Base-by-base conservation (phyloP, 2,113 vertebrate species). In the Passer montanus region DNA sequence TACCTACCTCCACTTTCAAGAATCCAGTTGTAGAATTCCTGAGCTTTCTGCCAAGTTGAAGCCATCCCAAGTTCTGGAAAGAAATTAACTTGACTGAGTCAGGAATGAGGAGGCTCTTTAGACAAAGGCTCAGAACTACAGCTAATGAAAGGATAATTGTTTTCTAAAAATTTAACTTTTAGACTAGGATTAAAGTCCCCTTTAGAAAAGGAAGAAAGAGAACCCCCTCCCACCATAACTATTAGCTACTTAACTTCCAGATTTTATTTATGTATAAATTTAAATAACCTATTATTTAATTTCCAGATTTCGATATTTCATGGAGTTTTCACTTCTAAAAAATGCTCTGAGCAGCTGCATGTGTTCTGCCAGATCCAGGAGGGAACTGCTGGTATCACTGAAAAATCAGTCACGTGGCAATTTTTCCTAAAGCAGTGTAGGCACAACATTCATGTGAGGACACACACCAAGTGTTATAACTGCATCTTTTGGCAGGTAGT, bases 1-100 rank as follows among this genome's bases (percentile, higher is more conserved):
- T 72, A 91, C 93, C 69, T 95, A 97, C 98, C 98, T 98, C 97
- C 95, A 55, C 97, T 98, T 91, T 97, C 97, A 92, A 98, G 94
- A 82, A 97, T 43, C 94, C 90, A 87, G n/a, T 47, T 60, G 89
- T 97, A 97, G 84, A 97, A 94, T 53, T 97, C 86, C 56, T 96
- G 95, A 47, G 87, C 68, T 83, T 94, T 98, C 95, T 97, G 92
- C 98, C 96, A 97, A 44, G 56, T 21, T 27, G 96, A 89, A 69
- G 95, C 88, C 98, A 98, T 93, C 19, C 3, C 4, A 41, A n/a
- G 14, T 35, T 70, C 92, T 97, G 80, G 3, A 58, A 92, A 79
- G 10, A 90, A 94, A 94, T 79, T 37, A 69, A 84, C 11, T 67
- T 43, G 9, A 26, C 31, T 41, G 14, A 90, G 35, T 50, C 33